Evolutionary conservation across 2,113 vertebrate genomes (phyloP).

Genomic region (Grallaria varia): DNA sequence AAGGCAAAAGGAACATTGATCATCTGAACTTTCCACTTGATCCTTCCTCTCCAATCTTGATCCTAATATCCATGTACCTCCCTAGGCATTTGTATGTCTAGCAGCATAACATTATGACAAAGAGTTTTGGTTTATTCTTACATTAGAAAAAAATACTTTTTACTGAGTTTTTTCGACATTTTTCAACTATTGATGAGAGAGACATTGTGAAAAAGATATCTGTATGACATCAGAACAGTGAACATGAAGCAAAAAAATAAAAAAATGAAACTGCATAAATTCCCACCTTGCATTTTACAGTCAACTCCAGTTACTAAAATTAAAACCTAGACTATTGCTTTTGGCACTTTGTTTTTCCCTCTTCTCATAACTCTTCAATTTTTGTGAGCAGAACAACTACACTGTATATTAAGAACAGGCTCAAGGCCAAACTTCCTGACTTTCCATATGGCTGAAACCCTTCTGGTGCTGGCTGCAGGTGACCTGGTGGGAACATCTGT

Average conservation of each 20-base stretch:
- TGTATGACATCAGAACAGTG: fast-evolving
- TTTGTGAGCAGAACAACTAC: background rate
- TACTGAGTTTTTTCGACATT: background rate
- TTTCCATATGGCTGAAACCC: background rate
- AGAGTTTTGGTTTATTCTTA: background rate
- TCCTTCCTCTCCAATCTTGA: background rate
- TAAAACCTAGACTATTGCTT: constrained; percentile 5
- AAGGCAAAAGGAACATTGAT: background rate
- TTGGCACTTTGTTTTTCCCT: background rate
- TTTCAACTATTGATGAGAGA: background rate
- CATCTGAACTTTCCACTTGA: background rate
- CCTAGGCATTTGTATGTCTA: background rate
- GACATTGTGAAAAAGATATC: background rate
- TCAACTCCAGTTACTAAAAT: constrained; percentile 11
- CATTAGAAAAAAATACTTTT: background rate
- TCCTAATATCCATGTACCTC: background rate
- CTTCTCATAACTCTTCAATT: background rate
- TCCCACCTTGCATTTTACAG: background rate
- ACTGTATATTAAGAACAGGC: background rate
- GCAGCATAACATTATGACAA: background rate
- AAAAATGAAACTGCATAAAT: background rate
- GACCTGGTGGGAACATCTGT: background rate
- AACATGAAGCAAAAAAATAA: background rate
- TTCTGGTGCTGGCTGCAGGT: background rate
- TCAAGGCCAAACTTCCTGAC: background rate